phyloP scores from a whole-genome alignment of 2,113 vertebrate genomes.

The Diglossa brunneiventris region DNA sequence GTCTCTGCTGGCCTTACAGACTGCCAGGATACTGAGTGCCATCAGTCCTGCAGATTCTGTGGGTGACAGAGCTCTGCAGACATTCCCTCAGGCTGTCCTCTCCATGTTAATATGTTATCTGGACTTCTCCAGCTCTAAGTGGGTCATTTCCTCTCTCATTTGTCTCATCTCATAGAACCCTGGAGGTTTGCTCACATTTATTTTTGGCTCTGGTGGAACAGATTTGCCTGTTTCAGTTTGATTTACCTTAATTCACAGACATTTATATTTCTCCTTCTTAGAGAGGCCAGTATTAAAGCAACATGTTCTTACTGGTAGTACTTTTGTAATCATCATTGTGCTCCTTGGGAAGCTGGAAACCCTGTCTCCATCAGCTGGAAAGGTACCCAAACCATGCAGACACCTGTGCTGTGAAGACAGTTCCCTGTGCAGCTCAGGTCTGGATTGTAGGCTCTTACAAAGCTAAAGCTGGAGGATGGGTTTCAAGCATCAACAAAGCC shows the following conservation, averaged over 20 bases:
- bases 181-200: conserved; percentile 3
- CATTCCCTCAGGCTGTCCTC: neutral
- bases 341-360: neutral
- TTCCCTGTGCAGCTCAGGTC: neutral
- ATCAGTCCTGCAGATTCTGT: neutral
- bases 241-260: neutral
- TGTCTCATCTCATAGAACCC: neutral
- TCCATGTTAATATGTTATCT: neutral
- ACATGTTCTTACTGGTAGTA: neutral
- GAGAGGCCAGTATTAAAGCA: neutral
- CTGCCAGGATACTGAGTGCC: neutral
- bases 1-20: neutral
- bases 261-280: neutral
- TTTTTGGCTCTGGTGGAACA: neutral
- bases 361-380: neutral
- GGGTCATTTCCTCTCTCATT: conserved; percentile 17
- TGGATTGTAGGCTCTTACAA: neutral
- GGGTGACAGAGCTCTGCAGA: neutral
- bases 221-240: neutral
- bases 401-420: neutral
- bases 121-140: neutral
- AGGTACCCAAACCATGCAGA: neutral
- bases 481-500: neutral
- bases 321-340: neutral
- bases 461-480: neutral